Percentiles rank a stretch among this genome's conserved stretches.
phyloP scores from a whole-genome alignment of 2,888 invertebrate species.

The Malthinus flaveolus region DNA sequence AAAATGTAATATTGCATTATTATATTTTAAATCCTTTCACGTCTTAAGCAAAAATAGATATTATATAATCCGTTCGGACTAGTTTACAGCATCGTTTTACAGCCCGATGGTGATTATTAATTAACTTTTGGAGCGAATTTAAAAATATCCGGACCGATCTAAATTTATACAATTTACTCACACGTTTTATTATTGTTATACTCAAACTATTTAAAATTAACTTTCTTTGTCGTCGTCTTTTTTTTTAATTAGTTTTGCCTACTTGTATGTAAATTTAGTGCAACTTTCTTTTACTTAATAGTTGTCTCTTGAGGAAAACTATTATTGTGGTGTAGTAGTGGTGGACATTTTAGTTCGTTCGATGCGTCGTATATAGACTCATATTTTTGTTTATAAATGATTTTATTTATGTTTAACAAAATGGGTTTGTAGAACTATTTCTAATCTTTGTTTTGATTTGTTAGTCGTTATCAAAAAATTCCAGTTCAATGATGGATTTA shows the following conservation, averaged over 20 bases:
- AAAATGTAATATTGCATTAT: background rate
- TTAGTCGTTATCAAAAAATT: too few species aligned
- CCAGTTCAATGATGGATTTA: too few species aligned
- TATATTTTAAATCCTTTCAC: background rate
- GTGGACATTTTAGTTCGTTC: background rate
- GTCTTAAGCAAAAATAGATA: background rate
- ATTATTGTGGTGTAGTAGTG: background rate
- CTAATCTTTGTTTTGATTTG: too few species aligned
- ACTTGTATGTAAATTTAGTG: background rate
- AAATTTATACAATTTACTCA: slow-evolving; percentile 8
- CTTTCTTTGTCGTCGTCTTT: slow-evolving; percentile 5
- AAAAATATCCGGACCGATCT: slow-evolving; percentile 3
- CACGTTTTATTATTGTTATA: background rate
- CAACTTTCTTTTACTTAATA: background rate
- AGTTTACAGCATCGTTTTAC: slow-evolving; percentile 1
- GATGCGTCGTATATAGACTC: background rate
- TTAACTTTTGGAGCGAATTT: background rate
- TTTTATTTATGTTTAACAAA: too few species aligned
- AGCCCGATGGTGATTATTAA: background rate
- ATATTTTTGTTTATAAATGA: background rate
- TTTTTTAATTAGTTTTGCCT: background rate
- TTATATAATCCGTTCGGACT: background rate
- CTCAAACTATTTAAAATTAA: slow-evolving; percentile 11
- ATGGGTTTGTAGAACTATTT: too few species aligned
- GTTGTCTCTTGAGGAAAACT: background rate